A percentile compares a stretch with the other conserved stretches of the same genome.
Evolutionary conservation across 2,888 invertebrate genomes (phyloP).

Genomic region (Biston stratarius): DNA sequence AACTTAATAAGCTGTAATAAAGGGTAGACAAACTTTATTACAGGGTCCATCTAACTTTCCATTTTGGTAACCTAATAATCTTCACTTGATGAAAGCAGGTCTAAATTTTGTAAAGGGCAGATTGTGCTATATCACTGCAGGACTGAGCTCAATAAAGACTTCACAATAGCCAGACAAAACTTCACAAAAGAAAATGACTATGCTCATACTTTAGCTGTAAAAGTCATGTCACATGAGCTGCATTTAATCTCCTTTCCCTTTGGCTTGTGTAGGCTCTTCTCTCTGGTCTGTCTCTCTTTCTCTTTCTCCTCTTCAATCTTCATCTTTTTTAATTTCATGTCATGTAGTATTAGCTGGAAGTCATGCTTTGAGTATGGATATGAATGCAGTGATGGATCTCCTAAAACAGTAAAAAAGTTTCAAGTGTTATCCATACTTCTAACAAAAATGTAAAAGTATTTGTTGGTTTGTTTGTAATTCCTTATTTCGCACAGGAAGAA

Average conservation of each 20-base stretch:
- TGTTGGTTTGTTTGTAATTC: too few species aligned
- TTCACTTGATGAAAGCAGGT: too few species aligned
- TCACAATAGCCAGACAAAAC: too few species aligned
- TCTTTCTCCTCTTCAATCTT: conserved; percentile 67
- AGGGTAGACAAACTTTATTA: too few species aligned
- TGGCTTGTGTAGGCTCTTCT: conserved; percentile 64
- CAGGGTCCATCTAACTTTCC: too few species aligned
- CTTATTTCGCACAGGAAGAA: too few species aligned
- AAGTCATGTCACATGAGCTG: conserved; percentile 75
- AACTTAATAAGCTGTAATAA: too few species aligned
- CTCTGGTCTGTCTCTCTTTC: conserved; percentile 62
- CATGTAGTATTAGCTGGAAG: conserved; percentile 76
- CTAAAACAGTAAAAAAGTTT: conserved; percentile 49
- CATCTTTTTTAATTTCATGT: conserved; percentile 73
- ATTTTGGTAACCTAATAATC: too few species aligned
- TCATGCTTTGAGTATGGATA: conserved; percentile 83
- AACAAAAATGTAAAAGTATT: too few species aligned
- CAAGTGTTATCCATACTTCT: not conserved
- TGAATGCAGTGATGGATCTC: conserved; percentile 70
- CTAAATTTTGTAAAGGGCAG: too few species aligned
- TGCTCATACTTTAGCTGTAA: conserved; percentile 68
- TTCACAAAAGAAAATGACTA: not conserved
- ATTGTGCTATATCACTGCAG: too few species aligned
- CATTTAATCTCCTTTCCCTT: conserved; percentile 76
- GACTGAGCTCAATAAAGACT: too few species aligned